Percentiles rank a stretch among this genome's conserved stretches.
Evolutionary conservation across 2,888 invertebrate genomes (phyloP).

Genomic region (Pedicia rivosa): DNA sequence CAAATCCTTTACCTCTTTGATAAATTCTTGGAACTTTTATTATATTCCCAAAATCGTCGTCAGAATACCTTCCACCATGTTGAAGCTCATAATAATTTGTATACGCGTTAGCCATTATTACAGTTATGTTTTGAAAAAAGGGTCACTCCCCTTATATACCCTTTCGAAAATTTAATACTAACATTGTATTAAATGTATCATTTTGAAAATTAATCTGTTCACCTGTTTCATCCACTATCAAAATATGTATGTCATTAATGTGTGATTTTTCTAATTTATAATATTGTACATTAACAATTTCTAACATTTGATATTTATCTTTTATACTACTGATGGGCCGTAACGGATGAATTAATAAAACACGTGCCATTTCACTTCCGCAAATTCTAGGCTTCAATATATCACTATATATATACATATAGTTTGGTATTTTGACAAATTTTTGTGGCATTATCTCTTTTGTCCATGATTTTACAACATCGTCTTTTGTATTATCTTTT

Average conservation of each 20-base stretch:
- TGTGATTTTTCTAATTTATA: no score
- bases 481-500: no score
- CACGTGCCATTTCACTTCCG: no score
- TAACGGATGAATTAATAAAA: no score
- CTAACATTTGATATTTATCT: no score
- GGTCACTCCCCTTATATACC: neutral
- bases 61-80: neutral
- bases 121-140: neutral
- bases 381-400: no score
- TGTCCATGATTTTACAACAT: no score
- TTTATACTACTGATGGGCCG: no score
- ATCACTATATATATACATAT: no score
- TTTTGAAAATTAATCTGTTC: slow-evolving; percentile 1
- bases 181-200: neutral
- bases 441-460: no score
- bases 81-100: neutral
- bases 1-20: neutral
- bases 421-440: no score
- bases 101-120: neutral
- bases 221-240: neutral
- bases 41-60: neutral
- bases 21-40: neutral
- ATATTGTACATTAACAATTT: no score
- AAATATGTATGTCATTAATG: slow-evolving; percentile 1
- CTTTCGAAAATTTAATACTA: slow-evolving; percentile 1